Percentiles rank a stretch among this genome's conserved stretches.
phyloP scores from a whole-genome alignment of 2,888 invertebrate species.

The Drosophila gaucha region DNA sequence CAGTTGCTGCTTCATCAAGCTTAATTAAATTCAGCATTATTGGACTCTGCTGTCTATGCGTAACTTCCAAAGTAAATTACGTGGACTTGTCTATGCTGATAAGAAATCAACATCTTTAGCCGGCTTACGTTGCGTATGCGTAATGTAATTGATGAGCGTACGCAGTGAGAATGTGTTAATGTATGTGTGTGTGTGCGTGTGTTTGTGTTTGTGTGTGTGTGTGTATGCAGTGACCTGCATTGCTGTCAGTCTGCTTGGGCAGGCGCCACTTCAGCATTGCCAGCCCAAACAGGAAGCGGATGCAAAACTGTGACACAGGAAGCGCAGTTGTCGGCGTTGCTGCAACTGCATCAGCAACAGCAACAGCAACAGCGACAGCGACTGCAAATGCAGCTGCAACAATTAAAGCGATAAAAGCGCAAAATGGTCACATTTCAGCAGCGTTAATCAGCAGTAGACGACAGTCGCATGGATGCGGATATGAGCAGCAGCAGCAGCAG shows the following conservation, averaged over 20 bases:
- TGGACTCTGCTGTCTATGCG: slow-evolving; percentile 6
- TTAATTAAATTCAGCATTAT: slow-evolving; percentile 29
- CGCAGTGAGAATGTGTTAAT: slow-evolving; percentile 1
- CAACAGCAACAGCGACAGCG: slow-evolving; percentile 21
- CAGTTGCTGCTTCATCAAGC: slow-evolving; percentile 14
- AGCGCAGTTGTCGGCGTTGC: slow-evolving; percentile 30
- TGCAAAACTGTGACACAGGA: slow-evolving; percentile 76
- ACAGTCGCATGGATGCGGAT: slow-evolving; percentile 38
- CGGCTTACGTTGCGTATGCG: slow-evolving; percentile 41
- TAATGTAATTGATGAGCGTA: slow-evolving; percentile 51
- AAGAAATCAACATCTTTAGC: slow-evolving; percentile 48
- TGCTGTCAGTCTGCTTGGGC: slow-evolving; percentile 49
- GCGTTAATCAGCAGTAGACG: slow-evolving; percentile 69
- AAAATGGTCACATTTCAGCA: slow-evolving; percentile 67
- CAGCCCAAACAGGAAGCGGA: slow-evolving; percentile 57
- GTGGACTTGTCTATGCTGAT: slow-evolving; percentile 17
- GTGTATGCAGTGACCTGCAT: slow-evolving; percentile 63
- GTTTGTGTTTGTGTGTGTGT: slow-evolving; percentile 9
- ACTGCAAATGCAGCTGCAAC: slow-evolving; percentile 51
- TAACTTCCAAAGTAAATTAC: neutral
- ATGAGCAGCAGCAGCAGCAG: slow-evolving; percentile 25
- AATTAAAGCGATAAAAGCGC: slow-evolving; percentile 76
- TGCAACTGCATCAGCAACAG: slow-evolving; percentile 22
- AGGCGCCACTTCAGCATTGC: slow-evolving; percentile 30
- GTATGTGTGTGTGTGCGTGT: neutral